Evolutionary conservation across 2,113 vertebrate species (phyloP).

Genomic region (Gorsachius goisagi): DNA sequence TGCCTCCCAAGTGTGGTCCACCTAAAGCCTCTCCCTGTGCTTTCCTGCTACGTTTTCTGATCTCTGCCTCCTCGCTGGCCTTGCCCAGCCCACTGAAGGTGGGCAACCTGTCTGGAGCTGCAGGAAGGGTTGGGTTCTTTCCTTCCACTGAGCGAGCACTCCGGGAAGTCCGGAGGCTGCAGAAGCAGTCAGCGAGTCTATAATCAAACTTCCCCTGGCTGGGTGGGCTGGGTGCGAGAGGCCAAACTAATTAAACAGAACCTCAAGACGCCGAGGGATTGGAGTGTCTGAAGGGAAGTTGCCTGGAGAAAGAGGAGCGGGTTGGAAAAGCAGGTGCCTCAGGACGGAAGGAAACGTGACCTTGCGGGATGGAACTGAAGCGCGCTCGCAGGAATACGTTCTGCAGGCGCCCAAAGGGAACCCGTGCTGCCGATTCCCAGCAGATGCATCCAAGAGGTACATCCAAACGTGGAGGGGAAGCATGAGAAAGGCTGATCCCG

Average conservation of each 20-base stretch:
- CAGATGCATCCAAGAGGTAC: not conserved
- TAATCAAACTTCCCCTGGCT: not conserved
- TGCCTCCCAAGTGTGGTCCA: not conserved
- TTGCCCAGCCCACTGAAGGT: fast-evolving
- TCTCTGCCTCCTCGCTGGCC: not conserved
- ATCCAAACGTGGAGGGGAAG: not conserved
- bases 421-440: not conserved
- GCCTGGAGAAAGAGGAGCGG: not conserved
- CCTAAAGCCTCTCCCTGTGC: not conserved
- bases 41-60: not conserved
- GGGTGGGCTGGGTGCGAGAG: not conserved
- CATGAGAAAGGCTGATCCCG: not conserved
- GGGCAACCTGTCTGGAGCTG: not conserved
- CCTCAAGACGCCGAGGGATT: not conserved
- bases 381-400: not conserved
- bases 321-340: not conserved
- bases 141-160: not conserved
- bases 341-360: not conserved
- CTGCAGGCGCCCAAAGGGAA: not conserved
- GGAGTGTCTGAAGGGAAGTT: not conserved
- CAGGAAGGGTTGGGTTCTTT: not conserved
- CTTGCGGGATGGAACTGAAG: not conserved
- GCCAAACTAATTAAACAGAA: not conserved
- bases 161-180: not conserved
- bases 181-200: not conserved